Evolutionary conservation across 2,888 invertebrate species (phyloP).

Genomic region (Capitulum mitella): DNA sequence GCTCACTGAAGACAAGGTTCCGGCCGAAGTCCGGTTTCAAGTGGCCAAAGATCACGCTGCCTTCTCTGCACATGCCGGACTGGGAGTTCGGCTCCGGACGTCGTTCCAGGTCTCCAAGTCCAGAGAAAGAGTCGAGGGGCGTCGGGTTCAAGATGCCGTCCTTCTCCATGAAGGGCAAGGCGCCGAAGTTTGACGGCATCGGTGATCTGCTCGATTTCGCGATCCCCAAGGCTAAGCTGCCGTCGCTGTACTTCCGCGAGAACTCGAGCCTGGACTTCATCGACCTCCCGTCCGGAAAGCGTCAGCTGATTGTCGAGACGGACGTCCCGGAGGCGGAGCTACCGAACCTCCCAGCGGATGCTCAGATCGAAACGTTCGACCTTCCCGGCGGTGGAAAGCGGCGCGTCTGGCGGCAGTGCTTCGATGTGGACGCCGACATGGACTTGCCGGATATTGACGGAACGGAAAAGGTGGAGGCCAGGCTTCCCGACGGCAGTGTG

Average conservation of each 20-base stretch:
- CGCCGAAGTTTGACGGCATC: neutral
- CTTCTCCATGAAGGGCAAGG: neutral
- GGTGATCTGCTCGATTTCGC: neutral
- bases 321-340: neutral
- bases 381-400: neutral
- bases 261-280: neutral
- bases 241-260: neutral
- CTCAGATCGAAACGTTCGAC: neutral
- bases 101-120: no score
- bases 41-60: neutral
- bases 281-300: neutral
- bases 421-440: conserved; percentile 26
- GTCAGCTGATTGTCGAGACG: neutral
- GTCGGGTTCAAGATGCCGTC: neutral
- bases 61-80: neutral
- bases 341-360: neutral
- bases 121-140: neutral
- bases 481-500: neutral
- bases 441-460: conserved; percentile 27
- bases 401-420: neutral
- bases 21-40: neutral
- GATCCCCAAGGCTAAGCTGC: neutral
- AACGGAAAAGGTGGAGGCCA: conserved; percentile 26
- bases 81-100: neutral
- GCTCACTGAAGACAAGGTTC: neutral